Percentiles rank a stretch among this genome's conserved stretches.
phyloP scores from a whole-genome alignment of 2,797 vertebrate species.

The Euphonia xanthogaster region DNA sequence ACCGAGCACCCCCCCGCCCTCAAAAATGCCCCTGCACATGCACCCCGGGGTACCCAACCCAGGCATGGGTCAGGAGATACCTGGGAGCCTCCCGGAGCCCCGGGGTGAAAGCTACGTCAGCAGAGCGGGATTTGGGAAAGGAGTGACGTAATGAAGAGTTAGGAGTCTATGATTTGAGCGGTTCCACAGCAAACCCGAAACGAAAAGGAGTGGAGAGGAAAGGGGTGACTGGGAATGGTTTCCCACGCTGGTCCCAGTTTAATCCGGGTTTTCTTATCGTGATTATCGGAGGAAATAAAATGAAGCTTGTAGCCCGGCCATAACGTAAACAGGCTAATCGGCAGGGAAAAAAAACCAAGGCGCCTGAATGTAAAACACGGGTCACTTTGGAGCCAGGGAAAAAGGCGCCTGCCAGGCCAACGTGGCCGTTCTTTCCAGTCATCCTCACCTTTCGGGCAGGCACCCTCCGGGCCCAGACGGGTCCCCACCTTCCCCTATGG shows the following conservation, averaged over 20 bases:
- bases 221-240: neutral
- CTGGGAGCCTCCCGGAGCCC: neutral
- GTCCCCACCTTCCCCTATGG: neutral
- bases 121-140: neutral
- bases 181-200: neutral
- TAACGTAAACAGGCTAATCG: constrained; percentile 38
- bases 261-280: neutral
- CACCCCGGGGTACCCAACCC: too few species aligned
- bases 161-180: neutral
- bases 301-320: neutral
- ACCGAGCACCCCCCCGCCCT: neutral
- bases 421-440: neutral
- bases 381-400: constrained; percentile 7
- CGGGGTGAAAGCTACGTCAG: neutral
- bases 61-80: neutral
- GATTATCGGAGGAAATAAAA: constrained; percentile 38
- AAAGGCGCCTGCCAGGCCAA: neutral
- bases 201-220: neutral
- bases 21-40: neutral
- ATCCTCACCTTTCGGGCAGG: neutral
- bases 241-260: neutral
- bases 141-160: neutral
- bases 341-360: neutral
- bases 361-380: constrained; percentile 11
- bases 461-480: neutral